Evolutionary conservation across 2,113 vertebrate species (phyloP), one percentile per base, ranked within the genome.

Genomic region (Trematomus loennbergii): DNA sequence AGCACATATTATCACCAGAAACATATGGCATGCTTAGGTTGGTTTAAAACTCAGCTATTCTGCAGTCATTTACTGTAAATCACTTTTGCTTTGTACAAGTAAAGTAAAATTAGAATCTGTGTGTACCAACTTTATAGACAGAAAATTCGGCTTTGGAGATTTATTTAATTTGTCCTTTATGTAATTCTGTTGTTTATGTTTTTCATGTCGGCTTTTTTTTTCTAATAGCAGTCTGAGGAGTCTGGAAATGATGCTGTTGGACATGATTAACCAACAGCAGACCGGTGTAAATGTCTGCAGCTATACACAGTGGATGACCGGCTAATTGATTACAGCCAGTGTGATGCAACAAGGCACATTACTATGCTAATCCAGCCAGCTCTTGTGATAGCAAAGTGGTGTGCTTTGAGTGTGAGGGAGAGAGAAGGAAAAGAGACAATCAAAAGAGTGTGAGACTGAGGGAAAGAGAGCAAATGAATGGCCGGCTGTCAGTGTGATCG

Each of bases 261-360:
- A 91, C 89, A 86, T 89, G 87, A 93, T 93, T 88, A 93, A 90
- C 92, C 91, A 93, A 93, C 92, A 89, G 79, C 70, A 49, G 81
- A 89, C 76, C 71, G 59, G 91, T 88, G 88, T 92, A 84, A 86
- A 88, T 72, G 91, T 93, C 89, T 88, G 72, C 85, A 65, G 88
- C 92, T 84, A 81, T 88, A 90, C 87, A 92, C 86, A 61, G 57
- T 29, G 84, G 77, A 78, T 81, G 88, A 88, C 88, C 89, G 84
- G 75, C 85, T 93, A 94, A 95, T 95, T 93, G 93, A 95, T 95
- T 95, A 92, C 86, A 86, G 78, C 77, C 72, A 89, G 89, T 88
- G 88, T 93, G 92, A 94, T 91, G 89, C 87, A 91, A 92, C 89
- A 88, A 87, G 88, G 72, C 88, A 83, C 90, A 94, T 92, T 89